A percentile compares a stretch with the other conserved stretches of the same genome.
phyloP scores from a whole-genome alignment of 2,888 invertebrate genomes.

The Liodrosophila aerea region DNA sequence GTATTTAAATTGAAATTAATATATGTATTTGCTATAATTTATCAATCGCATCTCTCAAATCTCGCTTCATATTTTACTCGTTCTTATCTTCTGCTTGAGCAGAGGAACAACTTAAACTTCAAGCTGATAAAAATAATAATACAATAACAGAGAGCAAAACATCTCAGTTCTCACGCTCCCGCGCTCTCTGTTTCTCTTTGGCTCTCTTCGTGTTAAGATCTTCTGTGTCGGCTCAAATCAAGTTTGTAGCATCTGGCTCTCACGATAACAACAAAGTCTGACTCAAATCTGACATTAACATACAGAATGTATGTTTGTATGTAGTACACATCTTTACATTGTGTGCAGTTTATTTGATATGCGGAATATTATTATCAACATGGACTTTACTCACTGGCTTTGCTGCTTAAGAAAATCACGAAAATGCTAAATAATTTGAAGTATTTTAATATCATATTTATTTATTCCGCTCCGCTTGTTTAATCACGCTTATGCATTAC shows the following conservation, averaged over 20 bases:
- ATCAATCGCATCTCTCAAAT: not conserved
- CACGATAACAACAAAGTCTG: conserved; percentile 2
- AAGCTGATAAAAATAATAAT: conserved; percentile 5
- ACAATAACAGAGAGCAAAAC: conserved; percentile 42
- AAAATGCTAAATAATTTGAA: conserved; percentile 19
- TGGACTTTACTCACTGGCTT: conserved; percentile 58
- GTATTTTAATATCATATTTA: conserved; percentile 19
- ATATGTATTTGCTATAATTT: too few species aligned
- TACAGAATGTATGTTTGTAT: not conserved
- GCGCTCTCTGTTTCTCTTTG: not conserved
- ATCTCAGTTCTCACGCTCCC: not conserved
- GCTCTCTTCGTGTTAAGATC: not conserved
- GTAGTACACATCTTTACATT: not conserved
- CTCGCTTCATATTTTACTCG: not conserved
- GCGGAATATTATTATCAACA: conserved; percentile 27
- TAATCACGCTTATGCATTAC: not conserved
- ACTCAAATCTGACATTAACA: conserved; percentile 12
- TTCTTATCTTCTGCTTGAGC: conserved; percentile 1
- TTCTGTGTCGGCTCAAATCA: conserved; percentile 30
- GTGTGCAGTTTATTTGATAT: not conserved
- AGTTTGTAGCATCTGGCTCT: conserved; percentile 29
- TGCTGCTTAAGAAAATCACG: conserved; percentile 18
- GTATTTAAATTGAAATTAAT: too few species aligned
- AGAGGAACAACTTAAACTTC: not conserved
- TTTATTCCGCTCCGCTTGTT: not conserved